Evolutionary conservation across 1,140 invertebrate genomes (phyloP).

Genomic region (Trichonephila clavata): DNA sequence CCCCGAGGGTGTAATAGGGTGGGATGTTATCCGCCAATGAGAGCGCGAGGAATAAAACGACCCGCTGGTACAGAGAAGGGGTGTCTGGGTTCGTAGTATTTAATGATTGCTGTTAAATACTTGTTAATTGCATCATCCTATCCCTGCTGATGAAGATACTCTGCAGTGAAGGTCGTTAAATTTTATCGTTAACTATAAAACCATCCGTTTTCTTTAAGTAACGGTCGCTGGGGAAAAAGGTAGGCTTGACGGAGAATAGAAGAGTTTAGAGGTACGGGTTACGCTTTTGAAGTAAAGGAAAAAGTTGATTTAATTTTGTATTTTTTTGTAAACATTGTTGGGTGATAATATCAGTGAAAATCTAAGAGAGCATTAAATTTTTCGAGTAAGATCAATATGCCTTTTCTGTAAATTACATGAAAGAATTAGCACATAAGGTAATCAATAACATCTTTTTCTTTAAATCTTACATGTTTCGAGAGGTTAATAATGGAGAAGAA

Average conservation of each 20-base stretch:
- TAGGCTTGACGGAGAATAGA: neutral
- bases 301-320: neutral
- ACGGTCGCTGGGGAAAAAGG: neutral
- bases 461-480: too few relatives aligned
- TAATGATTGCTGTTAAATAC: constrained; percentile 51
- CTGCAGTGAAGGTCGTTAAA: neutral
- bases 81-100: neutral
- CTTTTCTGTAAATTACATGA: too few relatives aligned
- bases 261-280: neutral
- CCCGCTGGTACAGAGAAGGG: neutral
- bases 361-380: too few relatives aligned
- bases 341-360: too few relatives aligned
- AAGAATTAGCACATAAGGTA: too few relatives aligned
- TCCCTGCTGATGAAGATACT: constrained; percentile 19
- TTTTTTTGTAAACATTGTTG: too few relatives aligned
- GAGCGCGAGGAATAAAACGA: constrained; percentile 3
- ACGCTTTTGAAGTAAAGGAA: neutral
- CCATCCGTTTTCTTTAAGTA: neutral
- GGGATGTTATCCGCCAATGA: neutral
- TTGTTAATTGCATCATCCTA: constrained; percentile 50
- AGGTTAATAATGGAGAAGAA: too few relatives aligned
- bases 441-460: too few relatives aligned
- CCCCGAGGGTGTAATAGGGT: neutral
- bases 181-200: constrained; percentile 42
- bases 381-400: too few relatives aligned